Evolutionary conservation across 2,888 invertebrate genomes (phyloP).

Genomic region (Trachelus tabidus): DNA sequence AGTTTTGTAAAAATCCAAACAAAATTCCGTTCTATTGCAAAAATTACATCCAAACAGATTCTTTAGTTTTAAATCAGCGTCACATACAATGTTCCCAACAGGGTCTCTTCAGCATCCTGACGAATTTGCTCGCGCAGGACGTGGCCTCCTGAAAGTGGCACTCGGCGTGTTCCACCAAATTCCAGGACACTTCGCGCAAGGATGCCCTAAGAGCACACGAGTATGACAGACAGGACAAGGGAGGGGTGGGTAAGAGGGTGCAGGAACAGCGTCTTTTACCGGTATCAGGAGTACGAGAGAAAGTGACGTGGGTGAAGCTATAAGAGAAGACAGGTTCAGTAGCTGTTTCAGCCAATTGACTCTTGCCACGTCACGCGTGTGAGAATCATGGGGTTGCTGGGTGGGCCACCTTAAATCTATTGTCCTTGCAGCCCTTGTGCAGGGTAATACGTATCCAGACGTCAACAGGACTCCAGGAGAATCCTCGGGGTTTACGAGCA

Average conservation of each 20-base stretch:
- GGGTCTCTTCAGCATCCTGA: background rate
- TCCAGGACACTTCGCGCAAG: constrained; percentile 16
- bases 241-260: constrained; percentile 1
- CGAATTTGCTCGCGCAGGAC: background rate
- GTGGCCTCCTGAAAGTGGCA: background rate
- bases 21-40: background rate
- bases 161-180: constrained; percentile 9
- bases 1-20: background rate
- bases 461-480: background rate
- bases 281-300: constrained; percentile 4
- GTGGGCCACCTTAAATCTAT: constrained; percentile 35
- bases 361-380: constrained; percentile 29
- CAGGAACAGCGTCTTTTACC: background rate
- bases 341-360: constrained; percentile 21
- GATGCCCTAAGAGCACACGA: background rate
- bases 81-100: background rate
- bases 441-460: background rate
- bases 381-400: constrained; percentile 27
- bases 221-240: background rate
- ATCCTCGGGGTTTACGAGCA: constrained; percentile 32
- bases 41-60: background rate
- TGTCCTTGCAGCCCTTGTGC: constrained; percentile 18
- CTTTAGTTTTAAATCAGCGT: background rate
- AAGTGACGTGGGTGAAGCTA: background rate
- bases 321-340: background rate